A percentile compares a stretch with the other conserved stretches of the same genome.
Evolutionary conservation across 2,113 vertebrate species (phyloP).

Genomic region (Atherinomorus stipes): DNA sequence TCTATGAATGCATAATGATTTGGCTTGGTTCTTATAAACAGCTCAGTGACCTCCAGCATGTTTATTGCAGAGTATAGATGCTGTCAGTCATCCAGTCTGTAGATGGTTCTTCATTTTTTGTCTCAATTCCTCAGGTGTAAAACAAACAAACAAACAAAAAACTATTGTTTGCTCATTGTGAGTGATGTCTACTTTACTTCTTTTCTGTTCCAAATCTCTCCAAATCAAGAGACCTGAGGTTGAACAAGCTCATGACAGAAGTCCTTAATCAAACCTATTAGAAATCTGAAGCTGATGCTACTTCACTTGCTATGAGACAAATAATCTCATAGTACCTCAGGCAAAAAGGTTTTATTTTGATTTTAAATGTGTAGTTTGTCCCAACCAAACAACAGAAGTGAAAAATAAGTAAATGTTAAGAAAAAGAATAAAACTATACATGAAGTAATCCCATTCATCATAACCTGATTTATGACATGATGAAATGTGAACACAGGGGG

Average conservation of each 20-base stretch:
- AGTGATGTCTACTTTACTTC: neutral
- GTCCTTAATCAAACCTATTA: neutral
- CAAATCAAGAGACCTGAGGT: neutral
- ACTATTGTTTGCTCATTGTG: neutral
- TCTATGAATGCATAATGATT: constrained; percentile 11
- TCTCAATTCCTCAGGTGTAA: neutral
- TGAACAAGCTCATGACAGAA: neutral
- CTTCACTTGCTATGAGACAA: neutral
- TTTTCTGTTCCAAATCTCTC: neutral
- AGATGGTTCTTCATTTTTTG: constrained; percentile 5
- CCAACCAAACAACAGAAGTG: neutral
- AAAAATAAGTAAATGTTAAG: neutral
- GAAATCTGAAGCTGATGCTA: neutral
- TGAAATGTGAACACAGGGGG: neutral
- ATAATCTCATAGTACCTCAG: too few relatives aligned
- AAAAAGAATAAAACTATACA: neutral
- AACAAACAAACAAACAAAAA: too few relatives aligned
- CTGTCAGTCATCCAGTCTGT: neutral
- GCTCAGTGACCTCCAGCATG: neutral
- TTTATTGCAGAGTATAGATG: neutral
- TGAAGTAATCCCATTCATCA: neutral
- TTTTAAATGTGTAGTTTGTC: neutral
- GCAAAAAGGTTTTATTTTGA: neutral
- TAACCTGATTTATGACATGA: neutral
- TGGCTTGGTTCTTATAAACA: constrained; percentile 5